Evolutionary conservation across 2,797 vertebrate genomes (phyloP).

Genomic region (Esox lucius): DNA sequence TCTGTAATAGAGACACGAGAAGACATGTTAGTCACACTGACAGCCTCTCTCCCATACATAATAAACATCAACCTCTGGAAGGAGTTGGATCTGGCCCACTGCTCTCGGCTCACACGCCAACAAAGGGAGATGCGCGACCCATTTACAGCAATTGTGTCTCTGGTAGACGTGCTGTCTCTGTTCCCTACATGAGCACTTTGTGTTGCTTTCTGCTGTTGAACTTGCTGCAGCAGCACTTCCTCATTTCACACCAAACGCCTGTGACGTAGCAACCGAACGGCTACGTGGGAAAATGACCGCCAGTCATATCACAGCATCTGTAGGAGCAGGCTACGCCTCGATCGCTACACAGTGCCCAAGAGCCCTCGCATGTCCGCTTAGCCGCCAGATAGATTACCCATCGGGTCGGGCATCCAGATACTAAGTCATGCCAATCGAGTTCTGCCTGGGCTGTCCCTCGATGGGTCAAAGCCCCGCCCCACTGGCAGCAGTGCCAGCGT

Average conservation of each 20-base stretch:
- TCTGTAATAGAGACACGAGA: constrained; percentile 75
- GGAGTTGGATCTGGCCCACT: constrained; percentile 34
- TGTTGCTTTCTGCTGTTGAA: not conserved
- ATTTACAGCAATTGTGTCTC: not conserved
- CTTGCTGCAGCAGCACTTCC: not conserved
- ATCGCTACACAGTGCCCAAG: not conserved
- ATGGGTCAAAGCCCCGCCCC: constrained; percentile 40
- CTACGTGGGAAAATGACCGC: constrained; percentile 22
- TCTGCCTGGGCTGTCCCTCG: constrained; percentile 34
- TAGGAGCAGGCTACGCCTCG: not conserved
- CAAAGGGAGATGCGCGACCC: not conserved
- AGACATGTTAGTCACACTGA: not conserved
- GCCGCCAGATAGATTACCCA: not conserved
- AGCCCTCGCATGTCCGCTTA: not conserved
- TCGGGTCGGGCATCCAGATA: constrained; percentile 51
- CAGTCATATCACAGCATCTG: constrained; percentile 17
- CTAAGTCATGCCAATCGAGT: constrained; percentile 68
- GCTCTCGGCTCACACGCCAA: constrained; percentile 16
- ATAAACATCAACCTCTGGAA: constrained; percentile 39
- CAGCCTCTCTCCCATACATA: not conserved
- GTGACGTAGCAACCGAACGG: constrained; percentile 21
- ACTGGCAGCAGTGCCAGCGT: constrained; percentile 26
- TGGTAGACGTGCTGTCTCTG: not conserved
- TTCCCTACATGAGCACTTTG: not conserved
- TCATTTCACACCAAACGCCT: constrained; percentile 15